Percentiles rank a stretch among this genome's conserved stretches.
phyloP scores from a whole-genome alignment of 2,113 vertebrate species.

The Pomatostomus ruficeps region DNA sequence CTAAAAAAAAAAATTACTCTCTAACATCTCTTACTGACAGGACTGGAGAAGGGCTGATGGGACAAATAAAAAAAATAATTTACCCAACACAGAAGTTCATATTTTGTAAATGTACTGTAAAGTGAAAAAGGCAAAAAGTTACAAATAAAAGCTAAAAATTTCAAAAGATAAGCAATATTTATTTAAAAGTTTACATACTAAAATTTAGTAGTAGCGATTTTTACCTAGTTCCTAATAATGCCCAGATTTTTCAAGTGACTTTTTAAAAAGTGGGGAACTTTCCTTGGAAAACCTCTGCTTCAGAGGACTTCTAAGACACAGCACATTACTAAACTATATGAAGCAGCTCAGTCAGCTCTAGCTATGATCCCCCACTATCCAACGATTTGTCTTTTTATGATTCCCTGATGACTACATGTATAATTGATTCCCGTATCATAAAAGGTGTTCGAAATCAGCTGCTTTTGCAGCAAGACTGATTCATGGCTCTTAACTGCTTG shows the following conservation, averaged over 20 bases:
- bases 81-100: background rate
- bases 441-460: background rate
- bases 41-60: background rate
- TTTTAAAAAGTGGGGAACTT: background rate
- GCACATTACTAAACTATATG: background rate
- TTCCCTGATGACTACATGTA: background rate
- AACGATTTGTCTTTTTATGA: background rate
- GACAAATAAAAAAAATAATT: background rate
- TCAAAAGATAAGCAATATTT: background rate
- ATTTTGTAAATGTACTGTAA: background rate
- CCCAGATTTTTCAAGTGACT: background rate
- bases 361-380: background rate
- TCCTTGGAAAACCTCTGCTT: background rate
- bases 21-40: background rate
- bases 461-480: background rate
- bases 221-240: background rate
- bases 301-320: background rate
- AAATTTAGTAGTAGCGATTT: background rate
- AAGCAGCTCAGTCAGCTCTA: background rate
- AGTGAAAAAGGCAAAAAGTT: background rate
- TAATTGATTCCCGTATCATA: background rate
- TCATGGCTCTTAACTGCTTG: background rate
- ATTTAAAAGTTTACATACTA: background rate
- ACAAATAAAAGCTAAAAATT: background rate
- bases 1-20: background rate